phyloP scores from a whole-genome alignment of 2,888 invertebrate species.

The Agrilus biguttatus region DNA sequence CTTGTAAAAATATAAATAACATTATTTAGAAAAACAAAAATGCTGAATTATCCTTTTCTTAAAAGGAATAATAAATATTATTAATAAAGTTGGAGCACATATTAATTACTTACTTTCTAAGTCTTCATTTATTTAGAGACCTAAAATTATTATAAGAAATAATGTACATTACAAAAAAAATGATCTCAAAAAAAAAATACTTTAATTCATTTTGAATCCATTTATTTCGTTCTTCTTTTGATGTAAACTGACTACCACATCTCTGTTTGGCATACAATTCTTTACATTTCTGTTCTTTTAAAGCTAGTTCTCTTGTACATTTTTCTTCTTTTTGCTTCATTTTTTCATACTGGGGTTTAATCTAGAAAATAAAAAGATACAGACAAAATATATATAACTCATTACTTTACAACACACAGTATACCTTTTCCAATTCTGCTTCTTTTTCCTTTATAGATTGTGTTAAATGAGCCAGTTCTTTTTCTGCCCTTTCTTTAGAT shows the following conservation, averaged over 20 bases:
- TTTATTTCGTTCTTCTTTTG: slow-evolving; percentile 83
- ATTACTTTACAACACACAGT: neutral
- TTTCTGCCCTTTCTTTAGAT: slow-evolving; percentile 80
- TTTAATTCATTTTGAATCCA: slow-evolving; percentile 95
- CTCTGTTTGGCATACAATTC: slow-evolving; percentile 98
- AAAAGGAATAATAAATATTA: too few species aligned
- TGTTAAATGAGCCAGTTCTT: slow-evolving; percentile 72
- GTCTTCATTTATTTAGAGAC: slow-evolving; percentile 79
- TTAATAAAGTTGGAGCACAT: neutral
- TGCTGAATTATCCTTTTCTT: too few species aligned
- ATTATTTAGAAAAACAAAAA: neutral
- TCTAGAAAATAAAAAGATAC: slow-evolving; percentile 10
- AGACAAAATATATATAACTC: neutral
- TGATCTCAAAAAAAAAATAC: slow-evolving; percentile 25
- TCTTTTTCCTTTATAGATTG: slow-evolving; percentile 83
- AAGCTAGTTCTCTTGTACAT: slow-evolving; percentile 70
- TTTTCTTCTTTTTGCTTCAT: slow-evolving; percentile 89
- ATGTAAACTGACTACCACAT: slow-evolving; percentile 89
- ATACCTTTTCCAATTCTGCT: slow-evolving; percentile 65
- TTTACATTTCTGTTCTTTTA: slow-evolving; percentile 91
- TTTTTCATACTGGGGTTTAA: slow-evolving; percentile 87
- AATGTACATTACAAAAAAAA: slow-evolving; percentile 1
- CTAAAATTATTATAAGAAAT: slow-evolving; percentile 23
- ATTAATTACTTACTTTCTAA: slow-evolving; percentile 60
- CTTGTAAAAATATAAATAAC: slow-evolving; percentile 36